phyloP scores from a whole-genome alignment of 2,888 invertebrate genomes.

The Thelaira solivaga region DNA sequence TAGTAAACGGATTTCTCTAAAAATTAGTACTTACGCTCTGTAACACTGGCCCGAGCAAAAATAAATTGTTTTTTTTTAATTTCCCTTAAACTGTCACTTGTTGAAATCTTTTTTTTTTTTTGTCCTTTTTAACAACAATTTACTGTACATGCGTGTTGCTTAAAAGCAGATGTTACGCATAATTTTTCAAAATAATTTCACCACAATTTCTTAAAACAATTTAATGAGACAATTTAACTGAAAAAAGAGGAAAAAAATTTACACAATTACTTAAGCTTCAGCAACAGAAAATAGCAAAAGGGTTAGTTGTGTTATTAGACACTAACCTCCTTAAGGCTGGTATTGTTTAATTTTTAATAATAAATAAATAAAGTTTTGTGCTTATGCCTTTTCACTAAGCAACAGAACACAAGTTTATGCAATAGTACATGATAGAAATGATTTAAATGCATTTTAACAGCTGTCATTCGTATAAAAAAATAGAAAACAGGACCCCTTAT shows the following conservation, averaged over 20 bases:
- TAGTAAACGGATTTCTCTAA: no score
- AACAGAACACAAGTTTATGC: slow-evolving; percentile 5
- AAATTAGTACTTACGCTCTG: no score
- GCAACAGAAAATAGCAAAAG: background rate
- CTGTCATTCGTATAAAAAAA: slow-evolving; percentile 61
- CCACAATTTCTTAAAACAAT: slow-evolving; percentile 27
- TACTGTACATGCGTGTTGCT: slow-evolving; percentile 45
- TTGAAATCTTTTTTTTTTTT: no score
- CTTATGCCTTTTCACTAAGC: background rate
- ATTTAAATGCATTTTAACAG: slow-evolving; percentile 63
- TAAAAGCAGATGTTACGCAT: slow-evolving; percentile 58
- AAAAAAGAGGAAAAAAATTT: slow-evolving; percentile 28
- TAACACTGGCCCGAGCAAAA: no score
- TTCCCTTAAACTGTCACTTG: no score
- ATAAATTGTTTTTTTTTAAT: no score
- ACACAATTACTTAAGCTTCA: slow-evolving; percentile 16
- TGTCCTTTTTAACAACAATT: background rate
- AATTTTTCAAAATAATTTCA: background rate
- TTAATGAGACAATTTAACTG: slow-evolving; percentile 45
- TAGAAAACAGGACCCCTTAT: slow-evolving; percentile 39
- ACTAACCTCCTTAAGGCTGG: slow-evolving; percentile 23
- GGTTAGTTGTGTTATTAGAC: slow-evolving; percentile 30
- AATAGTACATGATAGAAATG: slow-evolving; percentile 28
- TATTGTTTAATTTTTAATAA: slow-evolving; percentile 3
- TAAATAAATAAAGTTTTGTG: slow-evolving; percentile 1